These are phyloP conservation scores for Hyla sarda DNA, from an alignment of 2,113 vertebrate genomes.

Conservation along the genomic window DNA sequence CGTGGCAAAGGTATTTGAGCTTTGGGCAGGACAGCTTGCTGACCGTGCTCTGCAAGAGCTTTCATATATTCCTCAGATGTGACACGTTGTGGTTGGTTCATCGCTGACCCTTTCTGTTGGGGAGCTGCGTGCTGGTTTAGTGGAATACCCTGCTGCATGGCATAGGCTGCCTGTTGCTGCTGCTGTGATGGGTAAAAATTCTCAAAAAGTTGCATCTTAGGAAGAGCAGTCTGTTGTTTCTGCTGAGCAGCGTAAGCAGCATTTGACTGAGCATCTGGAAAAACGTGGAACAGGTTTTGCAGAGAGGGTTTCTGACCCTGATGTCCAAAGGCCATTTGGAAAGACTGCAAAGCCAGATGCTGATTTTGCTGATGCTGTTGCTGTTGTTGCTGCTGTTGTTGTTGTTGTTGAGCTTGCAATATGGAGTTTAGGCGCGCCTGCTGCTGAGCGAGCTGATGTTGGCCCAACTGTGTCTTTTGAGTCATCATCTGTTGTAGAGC, in stretches of 20 bases:
- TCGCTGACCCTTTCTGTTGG: slow-evolving; percentile 80
- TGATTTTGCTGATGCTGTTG: slow-evolving; percentile 78
- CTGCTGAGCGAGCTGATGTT: slow-evolving; percentile 74
- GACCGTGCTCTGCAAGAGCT: slow-evolving; percentile 76
- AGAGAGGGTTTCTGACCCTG: slow-evolving; percentile 86
- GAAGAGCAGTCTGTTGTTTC: slow-evolving; percentile 62
- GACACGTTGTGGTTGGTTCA: slow-evolving; percentile 73
- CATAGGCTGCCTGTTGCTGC: slow-evolving; percentile 76
- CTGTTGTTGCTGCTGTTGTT: slow-evolving; percentile 74
- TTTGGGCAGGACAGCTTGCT: slow-evolving; percentile 78
- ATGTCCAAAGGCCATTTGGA: slow-evolving; percentile 94
- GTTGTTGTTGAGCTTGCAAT: slow-evolving; percentile 68
- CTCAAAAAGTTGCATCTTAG: slow-evolving; percentile 77
- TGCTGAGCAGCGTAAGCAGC: slow-evolving; percentile 64
- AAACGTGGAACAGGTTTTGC: slow-evolving; percentile 83
- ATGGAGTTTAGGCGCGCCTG: slow-evolving; percentile 77
- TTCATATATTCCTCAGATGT: slow-evolving; percentile 76
- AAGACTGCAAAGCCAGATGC: slow-evolving; percentile 88
- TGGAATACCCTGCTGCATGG: slow-evolving; percentile 68
- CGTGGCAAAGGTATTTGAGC: slow-evolving; percentile 83
- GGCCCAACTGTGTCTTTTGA: slow-evolving; percentile 77
- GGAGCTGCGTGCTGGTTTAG: slow-evolving; percentile 72
- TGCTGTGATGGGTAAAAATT: slow-evolving; percentile 80
- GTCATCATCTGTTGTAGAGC: slow-evolving; percentile 78
- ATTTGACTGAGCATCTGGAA: slow-evolving; percentile 80